Evolutionary conservation across 1,140 invertebrate species (phyloP).

Genomic region (Dryas iulia): DNA sequence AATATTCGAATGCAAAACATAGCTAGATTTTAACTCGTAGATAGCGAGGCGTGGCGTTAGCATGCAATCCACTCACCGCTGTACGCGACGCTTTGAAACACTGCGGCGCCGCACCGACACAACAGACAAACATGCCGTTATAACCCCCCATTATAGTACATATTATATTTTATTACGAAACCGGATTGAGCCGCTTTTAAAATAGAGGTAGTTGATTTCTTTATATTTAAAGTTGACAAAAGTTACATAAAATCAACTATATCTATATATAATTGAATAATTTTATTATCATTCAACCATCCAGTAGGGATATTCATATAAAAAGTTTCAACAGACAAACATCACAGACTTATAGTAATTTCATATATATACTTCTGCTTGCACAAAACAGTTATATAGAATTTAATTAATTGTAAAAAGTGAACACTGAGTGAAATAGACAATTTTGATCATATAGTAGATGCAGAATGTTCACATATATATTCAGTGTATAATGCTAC

Average conservation of each 20-base stretch:
- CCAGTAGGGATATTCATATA: neutral
- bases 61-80: constrained; percentile 89
- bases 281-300: neutral
- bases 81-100: constrained; percentile 96
- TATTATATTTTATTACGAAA: neutral
- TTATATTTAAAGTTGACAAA: too few species aligned
- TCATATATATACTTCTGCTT: too few species aligned
- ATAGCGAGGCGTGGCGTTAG: constrained; percentile 14
- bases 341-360: neutral
- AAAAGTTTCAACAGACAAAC: neutral
- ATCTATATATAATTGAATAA: neutral
- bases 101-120: constrained; percentile 82
- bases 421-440: too few species aligned
- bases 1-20: neutral
- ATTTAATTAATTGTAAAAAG: too few species aligned
- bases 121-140: constrained; percentile 79
- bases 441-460: neutral
- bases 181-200: neutral
- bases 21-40: neutral
- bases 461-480: neutral
- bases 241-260: neutral
- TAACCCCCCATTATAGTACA: constrained; percentile 40
- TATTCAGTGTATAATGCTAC: neutral
- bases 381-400: too few species aligned
- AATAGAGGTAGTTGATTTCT: neutral